Conservation (phyloP, 2,797 vertebrate species). For the Enteromius afrohamiltoni region DNA sequence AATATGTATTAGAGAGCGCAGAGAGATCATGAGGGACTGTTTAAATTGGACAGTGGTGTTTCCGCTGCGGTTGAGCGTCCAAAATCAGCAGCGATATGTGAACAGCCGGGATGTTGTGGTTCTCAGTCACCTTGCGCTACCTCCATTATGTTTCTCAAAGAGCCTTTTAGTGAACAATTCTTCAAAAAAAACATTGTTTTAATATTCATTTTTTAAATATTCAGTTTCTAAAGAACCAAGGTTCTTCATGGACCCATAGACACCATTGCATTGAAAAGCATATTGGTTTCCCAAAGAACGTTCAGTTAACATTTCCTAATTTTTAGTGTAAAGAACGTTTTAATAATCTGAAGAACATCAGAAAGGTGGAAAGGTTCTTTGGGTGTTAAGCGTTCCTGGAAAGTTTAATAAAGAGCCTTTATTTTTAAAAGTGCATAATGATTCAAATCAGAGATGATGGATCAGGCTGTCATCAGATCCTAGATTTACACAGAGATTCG, state of each 20-base stretch:
- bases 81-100: slow-evolving; percentile 72
- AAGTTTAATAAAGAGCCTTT: neutral
- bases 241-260: neutral
- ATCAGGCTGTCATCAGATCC: slow-evolving; percentile 6
- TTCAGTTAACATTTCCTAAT: neutral
- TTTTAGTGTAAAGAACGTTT: neutral
- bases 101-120: slow-evolving; percentile 63
- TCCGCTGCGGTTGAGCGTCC: slow-evolving; percentile 76
- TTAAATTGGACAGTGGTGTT: slow-evolving; percentile 80
- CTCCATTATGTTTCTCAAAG: slow-evolving; percentile 18
- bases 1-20: slow-evolving; percentile 68
- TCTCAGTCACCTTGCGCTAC: neutral
- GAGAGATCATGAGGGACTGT: slow-evolving; percentile 80
- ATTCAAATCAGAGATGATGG: neutral
- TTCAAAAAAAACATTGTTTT: neutral
- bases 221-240: neutral
- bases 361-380: neutral
- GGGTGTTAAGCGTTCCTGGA: neutral
- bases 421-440: slow-evolving; percentile 10
- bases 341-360: neutral
- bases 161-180: neutral
- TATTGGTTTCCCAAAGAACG: neutral
- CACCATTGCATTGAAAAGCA: neutral
- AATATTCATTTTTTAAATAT: neutral
- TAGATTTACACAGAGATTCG: neutral